phyloP scores from a whole-genome alignment of 2,113 vertebrate species.

The Himantopus leucocephalus region DNA sequence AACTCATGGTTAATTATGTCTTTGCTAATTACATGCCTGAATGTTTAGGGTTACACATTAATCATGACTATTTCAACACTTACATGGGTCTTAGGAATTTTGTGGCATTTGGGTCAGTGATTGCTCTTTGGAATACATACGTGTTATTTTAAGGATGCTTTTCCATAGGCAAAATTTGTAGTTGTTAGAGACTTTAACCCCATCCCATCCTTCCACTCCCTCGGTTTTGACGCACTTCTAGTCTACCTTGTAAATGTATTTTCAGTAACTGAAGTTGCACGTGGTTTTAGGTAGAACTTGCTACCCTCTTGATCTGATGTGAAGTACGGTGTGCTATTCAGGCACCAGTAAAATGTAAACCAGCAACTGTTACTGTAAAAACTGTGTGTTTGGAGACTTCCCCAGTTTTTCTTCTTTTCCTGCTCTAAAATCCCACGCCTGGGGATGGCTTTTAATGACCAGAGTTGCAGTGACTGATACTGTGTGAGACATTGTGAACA shows the following conservation, averaged over 20 bases:
- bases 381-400: neutral
- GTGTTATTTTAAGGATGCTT: neutral
- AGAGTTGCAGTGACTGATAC: neutral
- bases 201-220: neutral
- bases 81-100: neutral
- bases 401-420: neutral
- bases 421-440: neutral
- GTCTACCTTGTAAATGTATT: neutral
- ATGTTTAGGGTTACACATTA: neutral
- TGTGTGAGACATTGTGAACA: accelerated
- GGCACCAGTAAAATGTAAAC: neutral
- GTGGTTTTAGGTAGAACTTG: neutral
- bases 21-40: neutral
- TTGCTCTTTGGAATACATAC: neutral
- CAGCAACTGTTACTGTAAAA: neutral
- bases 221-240: neutral
- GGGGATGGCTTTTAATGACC: neutral
- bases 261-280: neutral
- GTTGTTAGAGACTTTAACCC: neutral
- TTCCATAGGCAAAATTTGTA: neutral
- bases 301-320: neutral
- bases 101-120: neutral
- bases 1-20: slow-evolving; percentile 1
- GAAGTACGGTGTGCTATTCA: accelerated
- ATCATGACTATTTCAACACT: neutral